A percentile compares a stretch with the other conserved stretches of the same genome.
Evolutionary conservation across 1,140 invertebrate species (phyloP).

Genomic region (Sycophaga agraensis): DNA sequence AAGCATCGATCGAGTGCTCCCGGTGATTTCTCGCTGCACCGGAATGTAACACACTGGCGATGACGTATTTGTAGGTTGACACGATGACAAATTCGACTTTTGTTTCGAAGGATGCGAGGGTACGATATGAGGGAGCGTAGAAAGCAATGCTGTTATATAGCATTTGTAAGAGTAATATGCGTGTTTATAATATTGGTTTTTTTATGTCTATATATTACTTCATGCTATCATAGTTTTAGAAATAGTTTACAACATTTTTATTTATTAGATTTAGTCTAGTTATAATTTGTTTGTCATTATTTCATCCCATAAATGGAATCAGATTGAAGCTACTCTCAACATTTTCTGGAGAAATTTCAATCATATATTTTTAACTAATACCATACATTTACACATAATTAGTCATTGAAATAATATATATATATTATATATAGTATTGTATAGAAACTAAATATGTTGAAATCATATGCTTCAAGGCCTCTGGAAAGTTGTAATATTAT

Average conservation of each 20-base stretch:
- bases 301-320: not conserved
- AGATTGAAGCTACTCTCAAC: not conserved
- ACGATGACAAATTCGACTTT: not conserved
- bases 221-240: slow-evolving; percentile 20
- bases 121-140: not conserved
- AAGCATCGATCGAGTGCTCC: too few relatives aligned
- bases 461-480: too few relatives aligned
- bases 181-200: not conserved
- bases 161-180: not conserved
- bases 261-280: slow-evolving; percentile 7
- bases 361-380: not conserved
- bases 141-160: slow-evolving; percentile 6
- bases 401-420: not conserved
- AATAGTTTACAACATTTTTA: slow-evolving; percentile 17
- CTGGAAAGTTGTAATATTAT: too few relatives aligned
- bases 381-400: not conserved
- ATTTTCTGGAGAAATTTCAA: not conserved
- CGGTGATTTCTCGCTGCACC: too few relatives aligned
- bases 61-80: too few relatives aligned
- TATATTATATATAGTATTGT: slow-evolving; percentile 11
- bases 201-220: not conserved
- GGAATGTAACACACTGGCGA: too few relatives aligned
- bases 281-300: not conserved
- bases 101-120: not conserved
- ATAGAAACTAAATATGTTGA: not conserved